phyloP scores from a whole-genome alignment of 1,140 invertebrate genomes.

The Rhysida immarginata region DNA sequence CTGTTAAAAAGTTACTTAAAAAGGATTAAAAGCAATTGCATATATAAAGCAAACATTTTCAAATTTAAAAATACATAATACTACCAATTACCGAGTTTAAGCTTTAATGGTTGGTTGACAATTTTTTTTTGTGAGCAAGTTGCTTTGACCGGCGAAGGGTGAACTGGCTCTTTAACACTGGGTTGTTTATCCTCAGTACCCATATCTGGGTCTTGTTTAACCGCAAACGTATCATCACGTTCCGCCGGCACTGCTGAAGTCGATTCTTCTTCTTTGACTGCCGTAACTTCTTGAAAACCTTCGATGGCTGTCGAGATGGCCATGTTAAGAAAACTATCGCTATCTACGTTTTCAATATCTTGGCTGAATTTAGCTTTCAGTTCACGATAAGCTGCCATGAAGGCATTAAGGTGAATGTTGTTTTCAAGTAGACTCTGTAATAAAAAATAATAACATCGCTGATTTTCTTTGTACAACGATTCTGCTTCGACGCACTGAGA shows the following conservation, averaged over 20 bases:
- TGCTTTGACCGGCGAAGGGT: not conserved
- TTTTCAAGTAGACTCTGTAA: constrained; percentile 40
- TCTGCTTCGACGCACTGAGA: constrained; percentile 36
- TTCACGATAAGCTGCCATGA: constrained; percentile 34
- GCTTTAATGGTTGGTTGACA: not conserved
- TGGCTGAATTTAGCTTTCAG: constrained; percentile 34
- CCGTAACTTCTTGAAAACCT: constrained; percentile 5
- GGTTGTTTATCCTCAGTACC: not conserved
- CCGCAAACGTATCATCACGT: not conserved
- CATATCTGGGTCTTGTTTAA: not conserved
- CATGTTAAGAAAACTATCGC: constrained; percentile 28
- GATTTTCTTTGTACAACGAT: constrained; percentile 34
- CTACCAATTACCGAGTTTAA: not conserved
- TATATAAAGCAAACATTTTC: too few relatives aligned
- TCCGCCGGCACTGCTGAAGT: not conserved
- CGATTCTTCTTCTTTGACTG: not conserved
- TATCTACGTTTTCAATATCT: constrained; percentile 22
- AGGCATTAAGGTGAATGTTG: constrained; percentile 36
- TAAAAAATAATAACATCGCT: constrained; percentile 38
- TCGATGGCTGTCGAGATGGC: constrained; percentile 30
- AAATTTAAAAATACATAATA: too few relatives aligned
- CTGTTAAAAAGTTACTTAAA: too few relatives aligned
- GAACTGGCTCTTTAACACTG: not conserved
- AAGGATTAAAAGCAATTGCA: too few relatives aligned
- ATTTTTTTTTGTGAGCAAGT: not conserved